Conservation (phyloP, 2,888 invertebrate species). For the Slavum lentiscoides region DNA sequence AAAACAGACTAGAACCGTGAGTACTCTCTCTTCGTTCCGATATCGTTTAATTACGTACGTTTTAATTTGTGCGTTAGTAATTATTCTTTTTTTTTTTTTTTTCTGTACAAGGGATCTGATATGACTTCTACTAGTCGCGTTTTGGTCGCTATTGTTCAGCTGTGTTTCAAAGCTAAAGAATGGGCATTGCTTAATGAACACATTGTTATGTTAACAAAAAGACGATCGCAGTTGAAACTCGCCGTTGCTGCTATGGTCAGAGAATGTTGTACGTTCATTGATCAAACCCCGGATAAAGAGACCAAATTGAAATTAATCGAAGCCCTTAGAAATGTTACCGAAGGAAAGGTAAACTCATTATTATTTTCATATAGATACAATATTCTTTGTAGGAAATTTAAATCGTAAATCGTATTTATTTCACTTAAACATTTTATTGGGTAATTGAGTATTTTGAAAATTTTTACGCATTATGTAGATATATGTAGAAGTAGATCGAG, state of each 20-base stretch:
- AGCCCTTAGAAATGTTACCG: slow-evolving; percentile 90
- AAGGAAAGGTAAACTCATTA: slow-evolving; percentile 75
- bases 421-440: too few relatives aligned
- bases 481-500: slow-evolving; percentile 99
- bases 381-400: too few relatives aligned
- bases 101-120: slow-evolving; percentile 75
- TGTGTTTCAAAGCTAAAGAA: slow-evolving; percentile 87
- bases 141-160: slow-evolving; percentile 87
- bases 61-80: neutral
- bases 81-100: neutral
- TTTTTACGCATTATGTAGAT: slow-evolving; percentile 65
- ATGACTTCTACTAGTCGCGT: slow-evolving; percentile 93
- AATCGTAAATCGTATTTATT: too few relatives aligned
- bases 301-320: slow-evolving; percentile 92
- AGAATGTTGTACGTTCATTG: slow-evolving; percentile 90
- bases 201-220: slow-evolving; percentile 84
- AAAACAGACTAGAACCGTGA: slow-evolving; percentile 91
- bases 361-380: too few relatives aligned
- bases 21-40: slow-evolving; percentile 55
- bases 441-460: neutral
- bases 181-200: slow-evolving; percentile 94
- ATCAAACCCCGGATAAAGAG: slow-evolving; percentile 87
- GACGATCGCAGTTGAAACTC: slow-evolving; percentile 93
- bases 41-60: neutral
- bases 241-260: slow-evolving; percentile 97